Base-by-base conservation (phyloP, 2,888 invertebrate species). In the Geophilus truncorum region DNA sequence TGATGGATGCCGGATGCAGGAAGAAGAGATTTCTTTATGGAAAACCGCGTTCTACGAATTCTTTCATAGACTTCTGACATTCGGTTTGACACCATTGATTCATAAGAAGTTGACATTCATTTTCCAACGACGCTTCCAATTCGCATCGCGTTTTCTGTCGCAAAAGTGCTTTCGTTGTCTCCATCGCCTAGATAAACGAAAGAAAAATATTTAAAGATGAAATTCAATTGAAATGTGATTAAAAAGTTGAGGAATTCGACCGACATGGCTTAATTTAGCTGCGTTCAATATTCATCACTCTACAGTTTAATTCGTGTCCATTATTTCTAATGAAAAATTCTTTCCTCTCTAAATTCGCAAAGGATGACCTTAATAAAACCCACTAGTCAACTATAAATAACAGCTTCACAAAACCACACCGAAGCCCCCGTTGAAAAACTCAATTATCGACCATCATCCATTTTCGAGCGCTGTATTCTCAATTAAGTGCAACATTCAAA, bases 41-140 rank as follows among this genome's bases (percentile, higher is more conserved):
- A 40, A 34, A 18, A 7, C 7, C 1, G 6, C 23, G 45, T 80
- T 80, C 80, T 9, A 80, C 5, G 18, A 80, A 75, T 23, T 83
- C 83, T 75, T 85, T 85, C 18, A 88, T 86, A 81, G 85, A 85
- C 23, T 87, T 89, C 86, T 93, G 93, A 84, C 93, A 94, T 84
- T 93, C 93, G 0, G 88, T 85, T 1, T 92, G 92, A 82, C 90
- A 90, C 94, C 94, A 95, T 85, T 92, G 92, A 83, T 93, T 90
- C 5, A 91, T 88, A 81, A 94, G 89, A 34, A 92, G 87, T 84
- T 91, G 90, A 81, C 91, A 90, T 87, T 94, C 93, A 3, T 90
- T 89, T 83, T 92, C 91, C 84, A 93, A 88, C 77, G 90, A 89
- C 30, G 90, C 88, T 83, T 91, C 90, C 82, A 91, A 86, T 83